These are phyloP conservation scores for Onychomys leucogaster DNA, from an alignment of 2,797 vertebrate genomes.

Conservation along the genomic window DNA sequence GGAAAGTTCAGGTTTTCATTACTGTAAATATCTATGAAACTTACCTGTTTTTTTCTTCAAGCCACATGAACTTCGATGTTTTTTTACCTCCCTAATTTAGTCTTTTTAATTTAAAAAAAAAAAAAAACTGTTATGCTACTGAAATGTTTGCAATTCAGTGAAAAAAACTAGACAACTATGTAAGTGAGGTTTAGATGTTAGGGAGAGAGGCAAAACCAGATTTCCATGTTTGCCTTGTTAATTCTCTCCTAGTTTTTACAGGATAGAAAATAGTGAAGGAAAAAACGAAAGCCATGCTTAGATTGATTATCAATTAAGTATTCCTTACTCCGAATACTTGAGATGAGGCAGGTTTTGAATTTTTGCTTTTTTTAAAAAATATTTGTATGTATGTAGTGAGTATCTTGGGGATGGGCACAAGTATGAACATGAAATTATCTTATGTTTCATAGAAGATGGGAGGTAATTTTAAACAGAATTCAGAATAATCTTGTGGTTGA, in stretches of 20 bases:
- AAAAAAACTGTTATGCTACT: slow-evolving; percentile 8
- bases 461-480: background rate
- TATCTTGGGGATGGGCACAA: background rate
- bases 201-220: slow-evolving; percentile 61
- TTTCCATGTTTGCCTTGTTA: slow-evolving; percentile 67
- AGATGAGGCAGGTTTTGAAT: background rate
- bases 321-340: background rate
- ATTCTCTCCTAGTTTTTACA: slow-evolving; percentile 51
- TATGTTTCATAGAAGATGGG: background rate
- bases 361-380: background rate
- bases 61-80: background rate
- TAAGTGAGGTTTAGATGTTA: slow-evolving; percentile 65
- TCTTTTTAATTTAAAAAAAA: too few species aligned
- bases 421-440: background rate
- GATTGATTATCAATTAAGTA: background rate
- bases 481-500: background rate
- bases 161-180: slow-evolving; percentile 38
- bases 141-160: slow-evolving; percentile 40
- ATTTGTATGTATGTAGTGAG: background rate
- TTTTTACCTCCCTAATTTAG: background rate
- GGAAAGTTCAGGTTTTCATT: slow-evolving; percentile 30
- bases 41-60: slow-evolving; percentile 26
- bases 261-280: background rate
- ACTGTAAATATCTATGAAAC: background rate
- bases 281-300: slow-evolving; percentile 30